Evolutionary conservation across 2,113 vertebrate species (phyloP).

Genomic region (Lontra canadensis): DNA sequence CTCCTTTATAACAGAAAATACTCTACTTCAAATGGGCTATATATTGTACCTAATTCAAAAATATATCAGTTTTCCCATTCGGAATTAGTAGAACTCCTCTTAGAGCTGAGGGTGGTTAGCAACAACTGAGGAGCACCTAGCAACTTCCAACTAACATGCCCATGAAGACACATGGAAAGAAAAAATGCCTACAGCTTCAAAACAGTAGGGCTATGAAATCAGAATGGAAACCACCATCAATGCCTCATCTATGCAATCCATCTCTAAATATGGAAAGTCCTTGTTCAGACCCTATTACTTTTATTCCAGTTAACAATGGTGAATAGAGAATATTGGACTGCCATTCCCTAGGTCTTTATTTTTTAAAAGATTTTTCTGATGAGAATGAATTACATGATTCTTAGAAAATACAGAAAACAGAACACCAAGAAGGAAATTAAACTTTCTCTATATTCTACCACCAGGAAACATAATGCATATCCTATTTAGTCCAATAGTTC

Average conservation of each 20-base stretch:
- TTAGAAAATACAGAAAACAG: neutral
- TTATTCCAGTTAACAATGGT: neutral
- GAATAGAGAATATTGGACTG: neutral
- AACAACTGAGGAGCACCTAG: neutral
- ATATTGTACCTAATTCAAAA: neutral
- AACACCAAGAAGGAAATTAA: neutral
- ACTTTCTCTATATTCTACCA: neutral
- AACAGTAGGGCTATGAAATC: neutral
- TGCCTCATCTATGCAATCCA: neutral
- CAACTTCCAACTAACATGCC: neutral
- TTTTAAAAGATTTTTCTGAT: neutral
- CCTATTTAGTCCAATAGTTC: neutral
- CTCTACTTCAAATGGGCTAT: neutral
- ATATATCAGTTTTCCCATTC: neutral
- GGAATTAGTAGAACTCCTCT: neutral
- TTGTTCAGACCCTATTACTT: neutral
- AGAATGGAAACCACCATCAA: neutral
- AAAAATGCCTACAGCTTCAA: neutral
- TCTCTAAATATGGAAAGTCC: neutral
- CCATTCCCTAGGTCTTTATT: neutral
- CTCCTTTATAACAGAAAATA: neutral
- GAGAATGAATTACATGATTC: neutral
- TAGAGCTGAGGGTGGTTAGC: neutral
- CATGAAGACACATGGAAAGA: neutral
- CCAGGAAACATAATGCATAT: neutral